These are phyloP conservation scores for Oreochromis tanganicae DNA, from an alignment of 2,113 vertebrate species.

Conservation along the genomic window DNA sequence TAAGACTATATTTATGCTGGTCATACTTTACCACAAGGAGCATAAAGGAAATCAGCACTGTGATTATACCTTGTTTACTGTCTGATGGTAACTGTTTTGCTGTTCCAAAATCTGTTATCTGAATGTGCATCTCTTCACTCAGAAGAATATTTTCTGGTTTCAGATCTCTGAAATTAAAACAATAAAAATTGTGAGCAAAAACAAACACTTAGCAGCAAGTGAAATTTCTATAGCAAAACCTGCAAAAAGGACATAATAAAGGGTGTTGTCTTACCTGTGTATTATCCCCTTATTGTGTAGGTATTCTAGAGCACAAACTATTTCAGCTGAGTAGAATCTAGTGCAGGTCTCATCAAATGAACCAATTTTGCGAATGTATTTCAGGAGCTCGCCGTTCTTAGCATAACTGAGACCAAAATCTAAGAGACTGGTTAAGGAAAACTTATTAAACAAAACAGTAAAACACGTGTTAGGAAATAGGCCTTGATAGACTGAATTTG, in stretches of 20 bases:
- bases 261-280: conserved; percentile 82
- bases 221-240: not conserved
- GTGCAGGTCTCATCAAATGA: conserved; percentile 99
- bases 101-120: conserved; percentile 98
- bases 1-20: not conserved
- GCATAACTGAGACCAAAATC: conserved; percentile 99
- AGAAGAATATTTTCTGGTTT: conserved; percentile 98
- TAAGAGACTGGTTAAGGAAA: conserved; percentile 69
- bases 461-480: not conserved
- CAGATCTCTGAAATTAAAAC: conserved; percentile 83
- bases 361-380: conserved; percentile 99
- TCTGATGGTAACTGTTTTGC: conserved; percentile 95
- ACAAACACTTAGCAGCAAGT: not conserved
- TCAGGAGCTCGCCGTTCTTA: conserved; percentile 97
- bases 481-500: not conserved
- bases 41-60: not conserved
- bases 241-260: not conserved
- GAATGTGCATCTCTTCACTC: conserved; percentile 99
- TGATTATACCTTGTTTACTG: conserved; percentile 84
- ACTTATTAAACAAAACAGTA: not conserved
- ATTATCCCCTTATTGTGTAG: conserved; percentile 96
- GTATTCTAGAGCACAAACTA: conserved; percentile 93
- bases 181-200: not conserved
- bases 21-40: not conserved
- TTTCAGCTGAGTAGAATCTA: conserved; percentile 96